These are phyloP conservation scores for Dryobota labecula DNA, from an alignment of 2,888 invertebrate genomes.

Conservation along the genomic window DNA sequence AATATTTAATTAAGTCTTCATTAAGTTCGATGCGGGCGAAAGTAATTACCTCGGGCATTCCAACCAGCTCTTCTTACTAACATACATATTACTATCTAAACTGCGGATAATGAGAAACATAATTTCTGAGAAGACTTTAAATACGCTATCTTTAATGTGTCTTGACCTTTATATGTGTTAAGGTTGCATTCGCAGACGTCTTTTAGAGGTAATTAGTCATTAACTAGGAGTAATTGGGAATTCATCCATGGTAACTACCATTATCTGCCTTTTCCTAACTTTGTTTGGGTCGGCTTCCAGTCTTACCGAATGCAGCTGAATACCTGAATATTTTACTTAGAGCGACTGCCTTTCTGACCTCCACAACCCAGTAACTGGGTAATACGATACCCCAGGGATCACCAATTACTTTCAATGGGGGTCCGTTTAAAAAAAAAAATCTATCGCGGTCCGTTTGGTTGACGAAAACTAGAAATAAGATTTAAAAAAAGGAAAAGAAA, in stretches of 20 bases:
- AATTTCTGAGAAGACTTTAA: slow-evolving; percentile 51
- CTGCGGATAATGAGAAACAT: slow-evolving; percentile 53
- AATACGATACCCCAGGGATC: too few relatives aligned
- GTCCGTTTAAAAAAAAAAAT: too few relatives aligned
- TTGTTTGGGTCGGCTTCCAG: too few relatives aligned
- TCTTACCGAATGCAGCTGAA: too few relatives aligned
- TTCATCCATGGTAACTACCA: not conserved
- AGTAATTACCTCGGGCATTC: slow-evolving; percentile 78
- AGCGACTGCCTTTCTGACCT: too few relatives aligned
- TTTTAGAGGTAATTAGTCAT: not conserved
- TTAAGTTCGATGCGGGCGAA: slow-evolving; percentile 78
- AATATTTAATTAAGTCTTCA: slow-evolving; percentile 81
- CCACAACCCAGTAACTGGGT: too few relatives aligned
- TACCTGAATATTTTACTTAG: too few relatives aligned
- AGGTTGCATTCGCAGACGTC: not conserved
- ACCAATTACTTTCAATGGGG: too few relatives aligned
- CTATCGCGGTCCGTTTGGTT: too few relatives aligned
- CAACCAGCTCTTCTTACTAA: slow-evolving; percentile 71
- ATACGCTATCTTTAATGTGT: slow-evolving; percentile 24
- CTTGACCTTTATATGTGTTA: not conserved
- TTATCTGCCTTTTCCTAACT: too few relatives aligned
- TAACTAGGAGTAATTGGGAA: not conserved
- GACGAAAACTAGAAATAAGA: too few relatives aligned
- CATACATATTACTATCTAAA: slow-evolving; percentile 53
- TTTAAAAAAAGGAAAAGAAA: too few relatives aligned